These are phyloP conservation scores for Papilio polytes DNA, from an alignment of 1,140 invertebrate species.

Conservation along the genomic window DNA sequence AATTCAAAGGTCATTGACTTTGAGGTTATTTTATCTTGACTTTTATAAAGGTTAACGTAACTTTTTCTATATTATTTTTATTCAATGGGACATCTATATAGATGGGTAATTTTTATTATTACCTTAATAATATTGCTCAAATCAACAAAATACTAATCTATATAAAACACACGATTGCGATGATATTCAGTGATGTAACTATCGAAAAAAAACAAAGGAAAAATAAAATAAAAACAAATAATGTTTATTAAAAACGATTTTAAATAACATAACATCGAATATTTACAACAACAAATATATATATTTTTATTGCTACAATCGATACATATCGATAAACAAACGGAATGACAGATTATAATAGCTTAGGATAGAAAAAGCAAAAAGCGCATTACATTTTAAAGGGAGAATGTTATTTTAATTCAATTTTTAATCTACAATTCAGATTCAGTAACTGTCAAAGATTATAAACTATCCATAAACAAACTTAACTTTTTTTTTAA, in stretches of 20 bases:
- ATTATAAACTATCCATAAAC: neutral
- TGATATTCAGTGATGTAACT: neutral
- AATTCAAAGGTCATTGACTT: too few species aligned
- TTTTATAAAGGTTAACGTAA: too few species aligned
- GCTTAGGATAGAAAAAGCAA: neutral
- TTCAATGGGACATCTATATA: too few species aligned
- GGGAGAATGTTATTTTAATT: neutral
- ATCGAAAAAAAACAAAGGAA: conserved; percentile 34
- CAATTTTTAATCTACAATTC: conserved; percentile 7
- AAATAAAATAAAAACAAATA: conserved; percentile 55
- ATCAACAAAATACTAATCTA: conserved; percentile 28
- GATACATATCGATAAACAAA: too few species aligned
- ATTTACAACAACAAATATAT: conserved; percentile 77
- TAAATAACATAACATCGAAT: conserved; percentile 55
- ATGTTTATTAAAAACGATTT: conserved; percentile 73
- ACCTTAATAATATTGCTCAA: neutral
- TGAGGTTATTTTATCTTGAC: too few species aligned
- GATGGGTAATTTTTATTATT: too few species aligned
- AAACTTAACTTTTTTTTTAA: too few species aligned
- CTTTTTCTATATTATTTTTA: too few species aligned
- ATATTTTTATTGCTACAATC: conserved; percentile 38
- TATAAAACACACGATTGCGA: conserved; percentile 4
- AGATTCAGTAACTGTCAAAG: neutral
- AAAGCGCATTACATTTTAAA: neutral
- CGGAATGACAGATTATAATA: conserved; percentile 38